Base-by-base conservation (phyloP, 2,888 invertebrate genomes). In the Resseliella maxima region DNA sequence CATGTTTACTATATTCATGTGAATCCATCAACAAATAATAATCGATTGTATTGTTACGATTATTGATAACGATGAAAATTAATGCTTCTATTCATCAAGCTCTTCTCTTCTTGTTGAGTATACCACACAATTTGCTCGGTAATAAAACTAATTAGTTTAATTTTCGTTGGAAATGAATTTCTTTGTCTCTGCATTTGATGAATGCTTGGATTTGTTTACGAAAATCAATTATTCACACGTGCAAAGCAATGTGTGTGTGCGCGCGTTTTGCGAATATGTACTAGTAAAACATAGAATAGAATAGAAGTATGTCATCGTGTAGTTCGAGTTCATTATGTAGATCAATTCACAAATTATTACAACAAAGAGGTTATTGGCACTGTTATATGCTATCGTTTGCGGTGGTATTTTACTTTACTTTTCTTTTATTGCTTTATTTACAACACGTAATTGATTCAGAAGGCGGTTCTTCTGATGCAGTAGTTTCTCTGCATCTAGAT, bases 81-180 rank as follows among this genome's bases (percentile, higher is more conserved):
- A 72, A 35, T 72, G 72, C 18, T 72, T 31, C 72, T 72, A 72
- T 72, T 72, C 72, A 72, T 50, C 18, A 12, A 2, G 50, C 50
- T n/a, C 50, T 8, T 18, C 10, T 21, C 27, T 72, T 31, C 15
- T 31, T n/a, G 31, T 72, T 31, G 12, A 31, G 31, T 72, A 15
- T 15, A 35, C 31, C 15, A 6, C n/a, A n/a, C 59, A 6, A 72
- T 72, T 72, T 35, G 15, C 72, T 59, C 27, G 24, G 31, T 72
- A 72, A 31, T 72, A 31, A 31, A 72, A 15, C 24, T 59, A 59
- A 59, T 59, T 59, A 59, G 59, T 59, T 59, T 59, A 24, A 59
- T 59, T 59, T 59, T 59, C 59, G 59, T 59, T 59, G 24, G 24
- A 59, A 59, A 59, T 59, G 59, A n/a, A 59, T 59, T 59, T 59